A percentile compares a stretch with the other conserved stretches of the same genome.
These are phyloP conservation scores for Musca domestica DNA, from an alignment of 1,140 invertebrate species.

Conservation along the genomic window DNA sequence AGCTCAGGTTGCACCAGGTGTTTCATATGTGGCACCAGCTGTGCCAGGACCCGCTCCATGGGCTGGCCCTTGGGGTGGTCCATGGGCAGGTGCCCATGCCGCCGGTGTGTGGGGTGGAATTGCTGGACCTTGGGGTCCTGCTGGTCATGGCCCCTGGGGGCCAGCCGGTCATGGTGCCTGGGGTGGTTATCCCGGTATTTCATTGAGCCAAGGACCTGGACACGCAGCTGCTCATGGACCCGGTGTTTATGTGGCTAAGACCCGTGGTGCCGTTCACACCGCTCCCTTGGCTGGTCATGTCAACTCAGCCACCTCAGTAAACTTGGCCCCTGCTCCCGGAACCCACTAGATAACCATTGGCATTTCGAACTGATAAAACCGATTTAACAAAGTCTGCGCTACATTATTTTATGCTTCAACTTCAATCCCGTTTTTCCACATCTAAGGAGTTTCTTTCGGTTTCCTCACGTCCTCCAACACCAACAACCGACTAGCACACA, in stretches of 20 bases:
- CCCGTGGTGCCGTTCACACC: conserved; percentile 56
- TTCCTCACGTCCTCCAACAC: too few species aligned
- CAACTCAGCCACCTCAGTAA: conserved; percentile 52
- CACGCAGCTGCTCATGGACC: conserved; percentile 38
- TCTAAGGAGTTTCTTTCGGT: too few species aligned
- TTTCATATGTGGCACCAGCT: conserved; percentile 44
- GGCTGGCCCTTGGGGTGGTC: conserved; percentile 28
- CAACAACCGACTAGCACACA: neutral
- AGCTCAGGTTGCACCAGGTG: conserved; percentile 37
- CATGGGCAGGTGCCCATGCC: conserved; percentile 29
- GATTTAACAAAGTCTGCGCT: too few species aligned
- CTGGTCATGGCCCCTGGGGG: conserved; percentile 40
- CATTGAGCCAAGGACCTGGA: conserved; percentile 43
- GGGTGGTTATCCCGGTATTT: conserved; percentile 43
- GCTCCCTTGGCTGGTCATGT: conserved; percentile 56
- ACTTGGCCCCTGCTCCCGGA: conserved; percentile 57
- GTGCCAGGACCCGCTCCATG: conserved; percentile 35
- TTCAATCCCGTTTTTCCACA: too few species aligned
- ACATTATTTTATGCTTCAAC: too few species aligned
- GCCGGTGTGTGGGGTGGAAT: conserved; percentile 30
- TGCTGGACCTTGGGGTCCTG: conserved; percentile 37
- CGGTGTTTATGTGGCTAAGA: conserved; percentile 57
- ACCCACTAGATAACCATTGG: conserved; percentile 34
- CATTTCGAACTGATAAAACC: too few species aligned
- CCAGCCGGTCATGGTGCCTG: conserved; percentile 31